Conservation (phyloP, 30 jellyfish, hydroid and myxozoan genomes). For the Mastigias papua region DNA sequence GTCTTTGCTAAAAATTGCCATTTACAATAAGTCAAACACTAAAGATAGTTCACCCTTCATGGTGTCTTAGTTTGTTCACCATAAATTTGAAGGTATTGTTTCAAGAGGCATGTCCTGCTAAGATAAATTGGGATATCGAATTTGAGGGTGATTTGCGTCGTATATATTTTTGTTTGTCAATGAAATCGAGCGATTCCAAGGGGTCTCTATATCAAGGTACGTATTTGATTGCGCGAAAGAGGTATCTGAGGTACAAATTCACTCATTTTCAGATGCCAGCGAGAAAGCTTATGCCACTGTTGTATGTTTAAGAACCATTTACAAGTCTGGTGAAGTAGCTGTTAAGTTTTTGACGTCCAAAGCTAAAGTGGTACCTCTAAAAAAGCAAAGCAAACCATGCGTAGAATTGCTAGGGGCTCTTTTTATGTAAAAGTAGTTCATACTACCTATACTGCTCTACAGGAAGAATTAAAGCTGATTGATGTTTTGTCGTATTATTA, state of each 20-base stretch:
- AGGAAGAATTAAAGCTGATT: no score
- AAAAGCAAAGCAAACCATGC: conserved; percentile 19
- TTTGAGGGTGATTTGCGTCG: no score
- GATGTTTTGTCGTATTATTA: conserved; percentile 36
- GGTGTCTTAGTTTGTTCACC: no score
- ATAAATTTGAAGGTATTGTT: no score
- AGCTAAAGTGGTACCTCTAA: conserved; percentile 33
- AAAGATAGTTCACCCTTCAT: no score
- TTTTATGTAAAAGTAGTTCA: conserved; percentile 1
- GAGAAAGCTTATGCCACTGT: conserved; percentile 35
- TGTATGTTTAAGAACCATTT: conserved; percentile 12
- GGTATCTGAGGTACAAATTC: conserved; percentile 18
- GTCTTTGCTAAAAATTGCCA: no score
- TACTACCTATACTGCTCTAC: no score
- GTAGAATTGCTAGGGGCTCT: conserved; percentile 42
- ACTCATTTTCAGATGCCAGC: conserved; percentile 48
- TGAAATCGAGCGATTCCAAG: background rate
- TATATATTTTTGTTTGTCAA: conserved; percentile 6
- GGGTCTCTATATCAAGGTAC: background rate
- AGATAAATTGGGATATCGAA: no score
- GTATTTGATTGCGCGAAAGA: conserved; percentile 12
- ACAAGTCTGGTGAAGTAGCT: conserved; percentile 47
- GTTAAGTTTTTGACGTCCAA: conserved; percentile 23
- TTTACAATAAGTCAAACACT: no score
- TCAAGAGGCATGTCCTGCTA: no score